Evolutionary conservation across 2,797 vertebrate species (phyloP), one percentile per base, ranked within the genome.

Genomic region (Lepus townsendii): DNA sequence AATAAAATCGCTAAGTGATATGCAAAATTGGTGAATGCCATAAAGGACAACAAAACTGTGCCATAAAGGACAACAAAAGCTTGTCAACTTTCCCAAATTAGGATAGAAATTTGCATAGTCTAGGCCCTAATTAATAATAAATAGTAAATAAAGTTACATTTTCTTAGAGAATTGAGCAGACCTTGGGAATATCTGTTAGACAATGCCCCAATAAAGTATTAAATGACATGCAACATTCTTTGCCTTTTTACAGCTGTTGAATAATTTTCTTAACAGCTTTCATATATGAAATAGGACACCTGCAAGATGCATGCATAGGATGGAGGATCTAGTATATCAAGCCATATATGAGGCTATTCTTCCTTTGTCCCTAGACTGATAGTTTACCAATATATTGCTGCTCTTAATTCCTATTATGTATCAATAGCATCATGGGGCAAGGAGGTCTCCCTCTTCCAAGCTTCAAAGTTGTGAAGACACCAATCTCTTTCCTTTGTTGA

Each of bases 61-160:
- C 52, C 27, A 24, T 32, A 19, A 1, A 27, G 24, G 62, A 1
- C 54, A 83, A 62, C 50, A 85, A 71, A 79, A n/a, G 17, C 7
- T 77, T 92, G 75, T 42, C 24, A 50, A 13, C 73, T 86, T 91
- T 79, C 79, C 87, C n/a, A 80, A 72, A 57, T 27, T 80, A 66
- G 77, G 13, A 22, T 13, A 76, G 38, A 78, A 89, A 57, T 91
- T 91, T 88, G 22, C 6, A 87, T 22, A 38, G 7, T 27, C 68
- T 35, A 73, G 38, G 13, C 3, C 47, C 22, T 32, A 83, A 68
- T 71, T 89, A 83, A 80, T 19, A 80, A 72, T 16, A 80, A 42
- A 79, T 30, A 38, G 52, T 22, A 93, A 63, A 63, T 38, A 42
- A 83, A 91, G 30, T 50, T 66, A 47, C 17, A 62, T 73, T 88